A percentile compares a stretch with the other conserved stretches of the same genome.
Conservation (phyloP, 2,797 vertebrate genomes). For the Vireo griseus region DNA sequence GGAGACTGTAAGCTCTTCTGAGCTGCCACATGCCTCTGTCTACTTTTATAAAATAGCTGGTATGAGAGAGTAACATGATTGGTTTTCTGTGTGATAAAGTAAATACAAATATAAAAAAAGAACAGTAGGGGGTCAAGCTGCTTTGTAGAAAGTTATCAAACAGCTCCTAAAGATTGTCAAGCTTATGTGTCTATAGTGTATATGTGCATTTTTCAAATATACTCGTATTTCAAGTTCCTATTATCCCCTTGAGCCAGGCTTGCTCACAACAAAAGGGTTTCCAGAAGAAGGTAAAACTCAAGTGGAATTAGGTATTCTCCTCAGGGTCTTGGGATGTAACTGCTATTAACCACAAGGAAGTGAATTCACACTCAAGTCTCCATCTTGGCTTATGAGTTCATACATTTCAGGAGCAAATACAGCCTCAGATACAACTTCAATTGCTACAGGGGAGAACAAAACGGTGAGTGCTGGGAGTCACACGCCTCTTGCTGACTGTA, state of each 20-base stretch:
- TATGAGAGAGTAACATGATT: not conserved
- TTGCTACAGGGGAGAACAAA: not conserved
- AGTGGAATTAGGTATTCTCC: not conserved
- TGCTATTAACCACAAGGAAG: not conserved
- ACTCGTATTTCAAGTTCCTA: not conserved
- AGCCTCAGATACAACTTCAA: not conserved
- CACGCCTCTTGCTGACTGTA: not conserved
- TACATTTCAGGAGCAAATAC: not conserved
- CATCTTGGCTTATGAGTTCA: not conserved
- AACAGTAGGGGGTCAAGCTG: constrained; percentile 12
- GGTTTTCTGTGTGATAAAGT: not conserved
- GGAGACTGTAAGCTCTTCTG: not conserved
- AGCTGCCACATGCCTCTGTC: not conserved
- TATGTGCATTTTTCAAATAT: not conserved
- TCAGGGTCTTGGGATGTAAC: not conserved
- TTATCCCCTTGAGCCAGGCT: not conserved
- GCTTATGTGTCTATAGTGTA: not conserved
- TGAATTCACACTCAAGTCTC: not conserved
- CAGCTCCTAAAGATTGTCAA: constrained; percentile 15
- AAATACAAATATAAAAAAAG: constrained; percentile 38
- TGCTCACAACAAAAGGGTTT: not conserved
- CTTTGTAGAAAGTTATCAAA: constrained; percentile 37
- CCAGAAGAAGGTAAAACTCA: not conserved
- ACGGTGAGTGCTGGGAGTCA: not conserved
- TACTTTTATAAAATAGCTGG: not conserved